phyloP scores from a whole-genome alignment of 2,113 vertebrate genomes.

The Ellobius talpinus region DNA sequence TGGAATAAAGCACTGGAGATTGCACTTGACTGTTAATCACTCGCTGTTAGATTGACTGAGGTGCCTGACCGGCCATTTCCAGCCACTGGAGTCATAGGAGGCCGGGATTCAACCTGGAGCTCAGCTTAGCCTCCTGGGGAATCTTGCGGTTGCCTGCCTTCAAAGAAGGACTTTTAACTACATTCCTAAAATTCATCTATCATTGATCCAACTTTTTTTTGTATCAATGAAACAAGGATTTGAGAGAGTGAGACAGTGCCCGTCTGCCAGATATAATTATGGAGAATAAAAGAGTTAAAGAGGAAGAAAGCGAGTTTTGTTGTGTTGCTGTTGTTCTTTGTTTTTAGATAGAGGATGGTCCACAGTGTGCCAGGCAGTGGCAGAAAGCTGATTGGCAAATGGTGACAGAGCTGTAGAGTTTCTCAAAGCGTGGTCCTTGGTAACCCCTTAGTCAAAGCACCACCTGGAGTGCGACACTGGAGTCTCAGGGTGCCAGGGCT shows the following conservation, averaged over 20 bases:
- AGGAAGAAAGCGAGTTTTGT: not conserved
- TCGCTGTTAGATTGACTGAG: constrained; percentile 61
- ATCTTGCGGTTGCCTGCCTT: not conserved
- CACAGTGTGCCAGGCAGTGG: not conserved
- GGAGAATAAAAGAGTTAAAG: constrained; percentile 1
- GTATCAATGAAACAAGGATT: not conserved
- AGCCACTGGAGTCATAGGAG: constrained; percentile 59
- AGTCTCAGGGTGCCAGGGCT: not conserved
- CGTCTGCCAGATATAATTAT: constrained; percentile 6
- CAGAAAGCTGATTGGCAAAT: not conserved
- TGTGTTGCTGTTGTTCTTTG: not conserved
- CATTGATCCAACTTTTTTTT: not conserved
- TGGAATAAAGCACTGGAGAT: constrained; percentile 77
- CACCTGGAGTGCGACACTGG: not conserved
- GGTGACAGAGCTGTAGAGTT: not conserved
- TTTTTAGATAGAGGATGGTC: not conserved
- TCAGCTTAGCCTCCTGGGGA: not conserved
- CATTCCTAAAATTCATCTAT: not conserved
- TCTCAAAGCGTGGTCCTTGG: not conserved
- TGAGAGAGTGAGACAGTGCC: not conserved
- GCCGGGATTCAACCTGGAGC: not conserved
- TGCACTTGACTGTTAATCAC: constrained; percentile 77
- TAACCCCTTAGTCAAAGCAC: not conserved
- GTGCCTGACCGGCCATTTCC: constrained; percentile 8
- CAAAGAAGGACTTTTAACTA: not conserved